Percentiles rank a stretch among this genome's conserved stretches.
Evolutionary conservation across 2,113 vertebrate species (phyloP).

Genomic region (Nyctibius bracteatus): DNA sequence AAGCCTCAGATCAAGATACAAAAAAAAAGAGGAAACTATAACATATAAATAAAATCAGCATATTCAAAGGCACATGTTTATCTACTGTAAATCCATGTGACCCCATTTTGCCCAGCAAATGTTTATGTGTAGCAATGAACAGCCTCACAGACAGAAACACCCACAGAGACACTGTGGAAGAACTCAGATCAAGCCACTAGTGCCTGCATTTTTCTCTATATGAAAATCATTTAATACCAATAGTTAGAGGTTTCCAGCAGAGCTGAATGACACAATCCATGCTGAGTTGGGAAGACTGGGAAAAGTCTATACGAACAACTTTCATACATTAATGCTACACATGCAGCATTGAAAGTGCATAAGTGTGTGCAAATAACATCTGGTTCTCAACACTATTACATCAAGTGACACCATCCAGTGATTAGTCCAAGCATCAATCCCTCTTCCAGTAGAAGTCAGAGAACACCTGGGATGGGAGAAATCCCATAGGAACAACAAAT

Average conservation of each 20-base stretch:
- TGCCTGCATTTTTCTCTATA: not conserved
- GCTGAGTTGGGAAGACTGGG: not conserved
- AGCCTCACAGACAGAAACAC: not conserved
- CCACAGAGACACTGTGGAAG: not conserved
- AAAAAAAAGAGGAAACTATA: not conserved
- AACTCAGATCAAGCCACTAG: not conserved
- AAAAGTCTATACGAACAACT: not conserved
- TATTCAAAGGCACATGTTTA: not conserved
- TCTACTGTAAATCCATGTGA: not conserved
- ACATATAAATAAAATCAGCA: not conserved
- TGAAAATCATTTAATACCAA: not conserved
- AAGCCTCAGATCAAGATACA: not conserved
- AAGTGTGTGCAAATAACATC: not conserved
- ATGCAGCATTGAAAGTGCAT: not conserved
- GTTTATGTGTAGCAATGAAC: not conserved
- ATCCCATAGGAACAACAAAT: not conserved
- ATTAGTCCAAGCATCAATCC: not conserved
- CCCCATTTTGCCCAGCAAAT: not conserved
- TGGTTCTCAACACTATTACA: not conserved
- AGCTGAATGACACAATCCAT: not conserved
- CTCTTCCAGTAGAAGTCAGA: slow-evolving; percentile 1
- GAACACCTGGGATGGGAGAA: not conserved
- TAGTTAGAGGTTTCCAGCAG: not conserved
- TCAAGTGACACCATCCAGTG: not conserved
- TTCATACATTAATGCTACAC: not conserved